phyloP scores from a whole-genome alignment of 2,113 vertebrate genomes.

The cat (Felis catus) region F.catus_Fca126_mat1.0 CM031411.1:60779001-60779500 shows the following conservation, averaged over 20 bases:
- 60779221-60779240: neutral
- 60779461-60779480: neutral
- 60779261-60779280: neutral
- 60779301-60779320: neutral
- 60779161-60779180: neutral
- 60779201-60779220: neutral
- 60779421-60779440: neutral
- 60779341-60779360: neutral
- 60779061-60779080: neutral
- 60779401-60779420: neutral
- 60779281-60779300: neutral
- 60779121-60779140: neutral
- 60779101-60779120: neutral
- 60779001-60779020: neutral
- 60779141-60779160: neutral
- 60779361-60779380: neutral
- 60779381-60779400: neutral
- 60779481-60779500: neutral
- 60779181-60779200: neutral
- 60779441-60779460: neutral
- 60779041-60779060: neutral
- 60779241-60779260: neutral
- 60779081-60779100: neutral
- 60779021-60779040: neutral
- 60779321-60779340: neutral